These are phyloP conservation scores for Diplogasteroides magnus DNA, from an alignment of 1,140 invertebrate genomes.

Conservation along the genomic window DNA sequence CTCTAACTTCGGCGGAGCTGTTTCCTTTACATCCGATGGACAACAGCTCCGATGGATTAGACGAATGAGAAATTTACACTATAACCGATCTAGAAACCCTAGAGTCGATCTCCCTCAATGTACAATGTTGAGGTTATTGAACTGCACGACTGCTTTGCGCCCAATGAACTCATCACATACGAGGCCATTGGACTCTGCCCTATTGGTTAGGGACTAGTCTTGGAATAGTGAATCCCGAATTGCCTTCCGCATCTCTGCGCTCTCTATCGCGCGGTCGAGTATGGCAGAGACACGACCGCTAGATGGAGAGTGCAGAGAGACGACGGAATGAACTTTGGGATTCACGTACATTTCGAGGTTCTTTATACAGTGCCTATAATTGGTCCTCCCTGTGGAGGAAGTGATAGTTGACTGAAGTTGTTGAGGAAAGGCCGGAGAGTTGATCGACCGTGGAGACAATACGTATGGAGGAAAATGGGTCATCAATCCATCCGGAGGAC, in stretches of 20 bases:
- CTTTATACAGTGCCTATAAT: no score
- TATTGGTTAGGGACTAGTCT: constrained; percentile 62
- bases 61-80: no score
- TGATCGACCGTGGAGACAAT: constrained; percentile 84
- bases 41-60: no score
- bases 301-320: no score
- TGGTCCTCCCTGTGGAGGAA: no score
- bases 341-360: constrained; percentile 4
- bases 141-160: constrained; percentile 95
- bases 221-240: no score
- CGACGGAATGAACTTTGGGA: background rate
- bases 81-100: background rate
- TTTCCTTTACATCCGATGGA: no score
- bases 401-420: background rate
- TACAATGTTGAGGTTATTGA: constrained; percentile 70
- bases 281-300: no score
- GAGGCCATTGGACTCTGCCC: constrained; percentile 88
- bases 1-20: no score
- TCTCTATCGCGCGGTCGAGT: no score
- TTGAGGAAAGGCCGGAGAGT: constrained; percentile 69
- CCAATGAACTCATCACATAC: constrained; percentile 94
- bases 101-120: background rate
- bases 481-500: constrained; percentile 90
- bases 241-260: no score
- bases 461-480: constrained; percentile 97